phyloP scores from a whole-genome alignment of 2,797 vertebrate species.

The Heterohyrax brucei region DNA sequence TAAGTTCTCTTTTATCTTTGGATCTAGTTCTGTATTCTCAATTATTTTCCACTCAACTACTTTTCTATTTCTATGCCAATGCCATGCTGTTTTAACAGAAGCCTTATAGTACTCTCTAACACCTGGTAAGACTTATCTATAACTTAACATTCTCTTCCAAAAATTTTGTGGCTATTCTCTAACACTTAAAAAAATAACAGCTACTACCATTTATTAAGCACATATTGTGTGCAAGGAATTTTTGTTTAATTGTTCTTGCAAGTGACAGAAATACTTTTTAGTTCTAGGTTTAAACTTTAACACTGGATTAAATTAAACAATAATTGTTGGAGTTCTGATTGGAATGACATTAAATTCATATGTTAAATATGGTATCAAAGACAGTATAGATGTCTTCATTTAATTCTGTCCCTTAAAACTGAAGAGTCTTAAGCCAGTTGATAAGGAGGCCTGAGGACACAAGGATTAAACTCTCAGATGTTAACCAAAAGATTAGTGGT shows the following conservation, averaged over 20 bases:
- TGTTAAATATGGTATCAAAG: slow-evolving; percentile 24
- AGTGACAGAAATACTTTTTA: background rate
- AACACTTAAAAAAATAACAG: background rate
- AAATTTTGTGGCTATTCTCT: background rate
- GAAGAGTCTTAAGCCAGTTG: background rate
- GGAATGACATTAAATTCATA: slow-evolving; percentile 19
- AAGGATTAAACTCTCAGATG: background rate
- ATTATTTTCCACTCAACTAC: background rate
- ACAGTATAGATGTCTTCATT: background rate
- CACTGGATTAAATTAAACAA: slow-evolving; percentile 8
- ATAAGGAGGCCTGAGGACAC: background rate
- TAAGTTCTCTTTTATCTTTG: background rate
- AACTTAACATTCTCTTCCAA: background rate
- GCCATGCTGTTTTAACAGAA: background rate
- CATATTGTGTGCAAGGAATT: background rate
- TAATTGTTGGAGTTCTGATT: background rate
- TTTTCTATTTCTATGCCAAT: background rate
- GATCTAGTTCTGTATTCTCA: slow-evolving; percentile 56
- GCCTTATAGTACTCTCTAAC: background rate
- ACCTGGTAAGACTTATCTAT: background rate
- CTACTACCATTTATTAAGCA: background rate
- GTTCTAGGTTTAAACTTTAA: background rate
- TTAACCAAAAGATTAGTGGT: background rate
- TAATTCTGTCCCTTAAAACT: background rate
- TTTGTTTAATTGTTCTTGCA: background rate